Conservation (phyloP, 1,140 invertebrate genomes). For the Colletes latitarsis region DNA sequence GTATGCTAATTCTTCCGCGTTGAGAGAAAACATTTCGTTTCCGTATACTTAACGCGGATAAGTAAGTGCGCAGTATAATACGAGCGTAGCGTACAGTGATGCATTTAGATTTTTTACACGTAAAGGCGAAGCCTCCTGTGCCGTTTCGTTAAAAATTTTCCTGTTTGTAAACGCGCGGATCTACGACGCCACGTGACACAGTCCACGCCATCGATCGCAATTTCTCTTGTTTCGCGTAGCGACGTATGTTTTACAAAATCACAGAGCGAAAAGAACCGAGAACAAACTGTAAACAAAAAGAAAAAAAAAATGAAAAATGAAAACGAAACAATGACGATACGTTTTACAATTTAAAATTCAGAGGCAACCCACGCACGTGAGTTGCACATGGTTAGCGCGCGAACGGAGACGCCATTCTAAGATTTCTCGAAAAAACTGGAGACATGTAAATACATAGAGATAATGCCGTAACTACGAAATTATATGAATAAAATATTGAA, state of each 20-base stretch:
- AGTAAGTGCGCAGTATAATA: slow-evolving; percentile 31
- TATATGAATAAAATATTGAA: slow-evolving; percentile 73
- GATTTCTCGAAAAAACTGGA: slow-evolving; percentile 46
- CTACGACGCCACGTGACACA: slow-evolving; percentile 13
- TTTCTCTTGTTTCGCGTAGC: slow-evolving; percentile 30
- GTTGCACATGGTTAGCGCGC: slow-evolving; percentile 53
- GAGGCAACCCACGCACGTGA: neutral
- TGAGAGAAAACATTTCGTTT: slow-evolving; percentile 17
- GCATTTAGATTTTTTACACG: slow-evolving; percentile 74
- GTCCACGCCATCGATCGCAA: slow-evolving; percentile 18
- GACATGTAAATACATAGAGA: slow-evolving; percentile 70
- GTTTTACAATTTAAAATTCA: slow-evolving; percentile 42
- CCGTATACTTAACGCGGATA: slow-evolving; percentile 15
- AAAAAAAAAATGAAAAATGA: no score
- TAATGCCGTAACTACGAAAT: slow-evolving; percentile 70
- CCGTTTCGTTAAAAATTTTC: slow-evolving; percentile 56
- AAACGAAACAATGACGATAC: slow-evolving; percentile 35
- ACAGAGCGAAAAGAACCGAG: neutral
- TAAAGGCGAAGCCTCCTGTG: slow-evolving; percentile 55
- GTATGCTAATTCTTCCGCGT: neutral
- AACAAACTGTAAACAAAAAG: neutral
- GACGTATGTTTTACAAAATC: slow-evolving; percentile 24
- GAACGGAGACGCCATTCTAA: slow-evolving; percentile 63
- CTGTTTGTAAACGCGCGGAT: slow-evolving; percentile 44
- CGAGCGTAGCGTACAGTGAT: slow-evolving; percentile 55